A percentile compares a stretch with the other conserved stretches of the same genome.
These are phyloP conservation scores for Parnassius mnemosyne DNA, from an alignment of 2,888 invertebrate genomes.

Conservation along the genomic window DNA sequence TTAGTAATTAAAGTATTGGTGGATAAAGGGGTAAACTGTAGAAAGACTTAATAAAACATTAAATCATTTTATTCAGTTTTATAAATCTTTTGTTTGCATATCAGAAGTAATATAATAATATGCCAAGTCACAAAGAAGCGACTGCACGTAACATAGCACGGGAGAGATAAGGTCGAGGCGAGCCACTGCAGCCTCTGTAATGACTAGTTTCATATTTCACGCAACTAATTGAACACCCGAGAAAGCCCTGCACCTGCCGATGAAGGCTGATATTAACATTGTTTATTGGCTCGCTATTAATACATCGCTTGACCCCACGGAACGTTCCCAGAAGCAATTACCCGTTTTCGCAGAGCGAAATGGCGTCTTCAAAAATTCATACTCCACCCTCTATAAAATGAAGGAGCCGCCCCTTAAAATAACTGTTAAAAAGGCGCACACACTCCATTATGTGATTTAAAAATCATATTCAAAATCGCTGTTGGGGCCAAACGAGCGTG, in stretches of 20 bases:
- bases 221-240: conserved; percentile 56
- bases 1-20: too few relatives aligned
- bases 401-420: conserved; percentile 51
- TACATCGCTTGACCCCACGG: conserved; percentile 62
- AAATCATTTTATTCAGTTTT: too few relatives aligned
- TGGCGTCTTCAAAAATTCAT: conserved; percentile 36
- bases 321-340: conserved; percentile 64
- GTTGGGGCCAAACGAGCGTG: conserved; percentile 62
- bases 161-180: conserved; percentile 10
- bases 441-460: conserved; percentile 78
- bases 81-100: too few relatives aligned
- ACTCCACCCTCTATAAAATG: conserved; percentile 29
- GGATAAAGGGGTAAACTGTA: too few relatives aligned
- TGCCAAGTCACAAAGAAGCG: neutral
- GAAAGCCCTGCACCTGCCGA: conserved; percentile 48
- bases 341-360: conserved; percentile 30
- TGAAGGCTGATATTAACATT: conserved; percentile 72
- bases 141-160: neutral
- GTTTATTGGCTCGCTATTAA: conserved; percentile 62
- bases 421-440: conserved; percentile 62
- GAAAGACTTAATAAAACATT: too few relatives aligned
- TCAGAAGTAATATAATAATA: too few relatives aligned
- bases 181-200: conserved; percentile 24
- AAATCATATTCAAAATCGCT: conserved; percentile 77
- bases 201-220: conserved; percentile 42